Conservation (phyloP, 2,888 invertebrate genomes). For the Heliconius ismenius region DNA sequence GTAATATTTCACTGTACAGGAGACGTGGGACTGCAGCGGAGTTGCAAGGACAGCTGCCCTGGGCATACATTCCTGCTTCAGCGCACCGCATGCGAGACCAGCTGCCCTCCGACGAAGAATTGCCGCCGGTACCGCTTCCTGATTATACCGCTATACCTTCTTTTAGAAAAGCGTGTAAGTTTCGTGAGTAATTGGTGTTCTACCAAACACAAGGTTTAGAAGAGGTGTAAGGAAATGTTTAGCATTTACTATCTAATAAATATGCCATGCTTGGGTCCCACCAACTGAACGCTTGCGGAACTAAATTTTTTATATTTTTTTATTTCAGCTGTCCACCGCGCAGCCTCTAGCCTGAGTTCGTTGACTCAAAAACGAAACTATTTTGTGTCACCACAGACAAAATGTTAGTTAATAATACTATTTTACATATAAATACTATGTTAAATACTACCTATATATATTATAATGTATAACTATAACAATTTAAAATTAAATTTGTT, state of each 20-base stretch:
- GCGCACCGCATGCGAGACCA: constrained; percentile 71
- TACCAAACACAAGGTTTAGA: neutral
- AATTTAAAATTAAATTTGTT: constrained; percentile 31
- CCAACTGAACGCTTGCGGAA: neutral
- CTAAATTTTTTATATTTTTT: neutral
- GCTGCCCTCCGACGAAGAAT: constrained; percentile 76
- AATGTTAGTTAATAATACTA: constrained; percentile 52
- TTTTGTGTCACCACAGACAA: constrained; percentile 51
- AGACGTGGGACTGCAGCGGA: constrained; percentile 71
- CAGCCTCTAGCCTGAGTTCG: constrained; percentile 67
- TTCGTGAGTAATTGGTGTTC: neutral
- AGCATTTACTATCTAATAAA: neutral
- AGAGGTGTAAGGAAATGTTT: neutral
- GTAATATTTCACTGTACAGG: constrained; percentile 44
- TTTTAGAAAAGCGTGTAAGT: constrained; percentile 70
- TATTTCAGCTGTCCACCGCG: constrained; percentile 67
- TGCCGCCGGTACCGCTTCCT: constrained; percentile 83
- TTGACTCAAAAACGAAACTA: constrained; percentile 63
- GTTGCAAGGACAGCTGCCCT: constrained; percentile 82
- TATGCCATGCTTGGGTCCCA: no score
- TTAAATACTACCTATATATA: neutral
- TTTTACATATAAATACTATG: neutral
- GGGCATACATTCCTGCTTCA: constrained; percentile 80
- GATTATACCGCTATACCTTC: constrained; percentile 81
- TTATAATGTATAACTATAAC: neutral